These are phyloP conservation scores for Nipponacmea schrenckii DNA, from an alignment of 2,888 invertebrate species.

Conservation along the genomic window DNA sequence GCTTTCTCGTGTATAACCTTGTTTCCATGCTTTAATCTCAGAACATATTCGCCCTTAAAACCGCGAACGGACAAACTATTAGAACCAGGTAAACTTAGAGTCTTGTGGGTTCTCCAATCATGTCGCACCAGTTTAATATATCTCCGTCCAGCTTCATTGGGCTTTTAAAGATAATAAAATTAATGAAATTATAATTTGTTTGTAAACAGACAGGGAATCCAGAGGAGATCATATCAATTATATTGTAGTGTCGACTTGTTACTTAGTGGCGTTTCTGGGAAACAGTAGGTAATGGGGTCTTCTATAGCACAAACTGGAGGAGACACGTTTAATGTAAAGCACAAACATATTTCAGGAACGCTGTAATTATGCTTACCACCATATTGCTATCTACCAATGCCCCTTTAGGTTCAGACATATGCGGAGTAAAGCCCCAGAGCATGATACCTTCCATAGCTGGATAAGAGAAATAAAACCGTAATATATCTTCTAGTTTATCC, in stretches of 20 bases:
- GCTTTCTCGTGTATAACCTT: conserved; percentile 1
- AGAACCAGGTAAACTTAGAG: background rate
- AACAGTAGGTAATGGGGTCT: too few relatives aligned
- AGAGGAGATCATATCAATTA: too few relatives aligned
- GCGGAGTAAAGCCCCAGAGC: conserved; percentile 28
- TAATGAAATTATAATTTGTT: background rate
- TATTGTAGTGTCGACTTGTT: too few relatives aligned
- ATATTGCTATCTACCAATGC: background rate
- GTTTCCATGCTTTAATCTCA: conserved; percentile 2
- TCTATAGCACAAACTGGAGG: too few relatives aligned
- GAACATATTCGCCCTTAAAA: conserved; percentile 12
- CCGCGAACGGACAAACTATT: background rate
- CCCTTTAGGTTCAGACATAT: background rate
- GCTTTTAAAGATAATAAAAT: background rate
- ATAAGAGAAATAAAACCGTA: conserved; percentile 17
- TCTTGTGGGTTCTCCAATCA: conserved; percentile 14
- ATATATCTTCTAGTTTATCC: conserved; percentile 4
- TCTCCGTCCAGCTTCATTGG: conserved; percentile 13
- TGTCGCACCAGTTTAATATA: conserved; percentile 3
- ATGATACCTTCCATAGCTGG: conserved; percentile 20
- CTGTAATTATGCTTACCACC: too few relatives aligned
- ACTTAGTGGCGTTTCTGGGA: too few relatives aligned
- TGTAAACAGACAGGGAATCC: too few relatives aligned
- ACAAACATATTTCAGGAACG: too few relatives aligned
- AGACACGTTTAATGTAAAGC: too few relatives aligned